Percentiles rank a stretch among this genome's conserved stretches.
Conservation (phyloP, 92 coral and sea anemone genomes). For the Bergia puertoricense region DNA sequence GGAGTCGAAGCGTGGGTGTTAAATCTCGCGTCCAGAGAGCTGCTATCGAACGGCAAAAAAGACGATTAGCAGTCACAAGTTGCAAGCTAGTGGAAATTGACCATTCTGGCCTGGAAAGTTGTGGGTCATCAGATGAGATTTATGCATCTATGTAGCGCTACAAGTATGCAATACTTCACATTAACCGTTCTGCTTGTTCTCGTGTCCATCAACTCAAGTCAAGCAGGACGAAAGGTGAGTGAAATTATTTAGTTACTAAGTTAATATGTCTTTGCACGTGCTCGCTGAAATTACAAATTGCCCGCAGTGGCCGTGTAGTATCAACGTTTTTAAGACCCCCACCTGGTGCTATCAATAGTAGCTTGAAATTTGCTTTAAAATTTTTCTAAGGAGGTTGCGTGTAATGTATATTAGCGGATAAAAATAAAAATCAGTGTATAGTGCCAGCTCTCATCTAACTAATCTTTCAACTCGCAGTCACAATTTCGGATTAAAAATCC, state of each 20-base stretch:
- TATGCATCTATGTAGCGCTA: neutral
- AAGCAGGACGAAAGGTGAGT: constrained; percentile 22
- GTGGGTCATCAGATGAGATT: neutral
- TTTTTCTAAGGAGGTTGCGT: neutral
- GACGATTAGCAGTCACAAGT: neutral
- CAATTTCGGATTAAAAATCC: neutral
- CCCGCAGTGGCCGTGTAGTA: neutral
- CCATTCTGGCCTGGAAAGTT: neutral
- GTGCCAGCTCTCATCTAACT: neutral
- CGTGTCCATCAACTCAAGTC: neutral
- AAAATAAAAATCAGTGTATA: neutral
- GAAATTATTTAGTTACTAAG: neutral
- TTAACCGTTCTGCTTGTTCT: constrained; percentile 8
- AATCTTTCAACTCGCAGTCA: constrained; percentile 15
- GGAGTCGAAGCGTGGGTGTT: neutral
- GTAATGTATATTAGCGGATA: neutral
- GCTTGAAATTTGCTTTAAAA: neutral
- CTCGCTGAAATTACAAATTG: neutral
- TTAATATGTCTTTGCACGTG: constrained; percentile 18
- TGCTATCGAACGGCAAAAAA: neutral
- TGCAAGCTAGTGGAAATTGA: neutral
- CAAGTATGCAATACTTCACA: neutral
- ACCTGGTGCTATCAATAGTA: neutral
- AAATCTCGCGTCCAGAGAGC: neutral
- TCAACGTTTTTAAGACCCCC: neutral